A percentile compares a stretch with the other conserved stretches of the same genome.
Conservation (phyloP, 2,888 invertebrate genomes). For the Ormyrus labotus region DNA sequence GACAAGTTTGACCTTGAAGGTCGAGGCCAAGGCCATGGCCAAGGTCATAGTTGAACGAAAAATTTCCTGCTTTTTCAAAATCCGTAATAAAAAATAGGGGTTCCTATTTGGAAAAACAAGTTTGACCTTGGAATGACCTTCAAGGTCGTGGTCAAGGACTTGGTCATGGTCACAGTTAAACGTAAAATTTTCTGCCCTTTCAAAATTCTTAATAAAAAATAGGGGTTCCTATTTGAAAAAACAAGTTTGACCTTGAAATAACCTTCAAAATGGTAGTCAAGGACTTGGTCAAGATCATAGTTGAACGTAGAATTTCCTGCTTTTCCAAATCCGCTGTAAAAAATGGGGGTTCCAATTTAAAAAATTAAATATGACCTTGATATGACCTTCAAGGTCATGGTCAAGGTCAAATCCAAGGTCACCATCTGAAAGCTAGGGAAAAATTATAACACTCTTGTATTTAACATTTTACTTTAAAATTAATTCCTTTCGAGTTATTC, state of each 20-base stretch:
- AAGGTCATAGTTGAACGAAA: neutral
- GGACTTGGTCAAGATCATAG: no score
- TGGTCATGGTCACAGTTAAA: no score
- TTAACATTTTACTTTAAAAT: neutral
- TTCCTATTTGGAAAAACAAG: neutral
- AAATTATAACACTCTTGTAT: neutral
- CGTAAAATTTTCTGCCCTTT: neutral
- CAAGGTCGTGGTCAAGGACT: neutral
- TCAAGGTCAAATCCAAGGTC: neutral
- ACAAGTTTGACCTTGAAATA: no score
- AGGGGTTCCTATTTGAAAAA: no score
- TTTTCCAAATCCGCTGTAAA: no score
- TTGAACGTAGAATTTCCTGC: no score
- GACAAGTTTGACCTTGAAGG: no score
- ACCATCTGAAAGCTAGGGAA: neutral
- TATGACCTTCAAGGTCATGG: neutral
- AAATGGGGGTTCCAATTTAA: no score
- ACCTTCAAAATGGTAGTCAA: no score
- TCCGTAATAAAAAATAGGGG: neutral
- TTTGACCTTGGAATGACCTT: neutral
- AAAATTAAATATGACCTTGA: no score
- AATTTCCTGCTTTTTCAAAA: neutral
- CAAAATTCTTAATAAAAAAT: no score
- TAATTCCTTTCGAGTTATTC: neutral
- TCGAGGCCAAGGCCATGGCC: no score